Conservation (phyloP, 2,113 vertebrate genomes). For the Abramis brama region DNA sequence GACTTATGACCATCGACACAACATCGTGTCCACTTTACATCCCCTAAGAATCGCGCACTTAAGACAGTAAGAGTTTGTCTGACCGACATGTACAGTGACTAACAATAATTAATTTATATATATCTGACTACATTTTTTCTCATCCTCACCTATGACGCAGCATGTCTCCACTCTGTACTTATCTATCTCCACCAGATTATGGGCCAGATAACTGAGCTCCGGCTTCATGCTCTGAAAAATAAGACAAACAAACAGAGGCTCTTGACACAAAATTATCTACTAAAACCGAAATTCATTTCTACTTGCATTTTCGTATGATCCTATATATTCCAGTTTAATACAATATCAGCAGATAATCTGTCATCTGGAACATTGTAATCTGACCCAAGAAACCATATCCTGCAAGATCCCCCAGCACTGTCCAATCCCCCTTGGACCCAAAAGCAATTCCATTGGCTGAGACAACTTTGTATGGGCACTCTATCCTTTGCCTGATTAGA, state of each 20-base stretch:
- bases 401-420: background rate
- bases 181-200: slow-evolving; percentile 98
- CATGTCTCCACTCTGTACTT: slow-evolving; percentile 99
- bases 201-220: slow-evolving; percentile 95
- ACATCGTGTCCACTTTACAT: background rate
- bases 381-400: background rate
- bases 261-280: background rate
- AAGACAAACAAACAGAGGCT: background rate
- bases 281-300: background rate
- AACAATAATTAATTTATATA: background rate
- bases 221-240: slow-evolving; percentile 92
- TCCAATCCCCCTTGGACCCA: background rate
- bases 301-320: background rate
- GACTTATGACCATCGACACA: background rate
- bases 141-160: slow-evolving; percentile 91
- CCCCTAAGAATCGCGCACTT: background rate
- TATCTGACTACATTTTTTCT: background rate
- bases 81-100: background rate
- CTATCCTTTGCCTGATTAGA: too few relatives aligned
- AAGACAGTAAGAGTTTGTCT: background rate
- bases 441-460: background rate
- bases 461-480: too few relatives aligned
- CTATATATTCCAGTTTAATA: background rate
- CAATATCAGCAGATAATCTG: background rate
- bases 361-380: background rate